Conservation (phyloP, 1,140 invertebrate genomes). For the Drosophila pseudoananassae region DNA sequence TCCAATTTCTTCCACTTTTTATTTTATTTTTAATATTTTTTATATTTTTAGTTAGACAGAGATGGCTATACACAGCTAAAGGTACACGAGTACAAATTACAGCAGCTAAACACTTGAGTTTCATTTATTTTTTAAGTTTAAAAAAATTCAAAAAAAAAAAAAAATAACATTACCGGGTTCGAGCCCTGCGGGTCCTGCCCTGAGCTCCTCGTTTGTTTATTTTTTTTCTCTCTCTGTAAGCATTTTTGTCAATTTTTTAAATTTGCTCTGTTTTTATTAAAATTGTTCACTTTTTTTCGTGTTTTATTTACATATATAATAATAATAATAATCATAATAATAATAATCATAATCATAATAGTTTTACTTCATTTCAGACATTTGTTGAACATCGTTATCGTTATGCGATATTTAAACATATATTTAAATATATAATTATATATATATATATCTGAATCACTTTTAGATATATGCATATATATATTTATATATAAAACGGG, state of each 20-base stretch:
- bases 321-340: constrained; percentile 3
- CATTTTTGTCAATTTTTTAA: neutral
- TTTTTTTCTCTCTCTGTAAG: constrained; percentile 20
- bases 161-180: constrained; percentile 13
- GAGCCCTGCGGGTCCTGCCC: constrained; percentile 35
- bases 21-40: neutral
- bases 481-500: constrained; percentile 36
- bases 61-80: constrained; percentile 41
- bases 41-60: constrained; percentile 25
- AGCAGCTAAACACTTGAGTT: constrained; percentile 31
- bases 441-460: constrained; percentile 20
- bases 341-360: constrained; percentile 38
- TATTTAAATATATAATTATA: neutral
- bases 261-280: constrained; percentile 36
- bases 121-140: neutral
- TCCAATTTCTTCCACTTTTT: neutral
- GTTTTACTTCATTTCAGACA: constrained; percentile 65
- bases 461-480: constrained; percentile 33
- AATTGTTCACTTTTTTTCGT: constrained; percentile 34
- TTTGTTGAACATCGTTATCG: constrained; percentile 57
- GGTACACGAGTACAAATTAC: constrained; percentile 48
- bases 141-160: constrained; percentile 1
- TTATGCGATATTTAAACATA: constrained; percentile 10
- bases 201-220: constrained; percentile 5
- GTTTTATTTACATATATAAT: constrained; percentile 47